A percentile compares a stretch with the other conserved stretches of the same genome.
phyloP scores from a whole-genome alignment of 2,888 invertebrate species.

The Troilus luridus region DNA sequence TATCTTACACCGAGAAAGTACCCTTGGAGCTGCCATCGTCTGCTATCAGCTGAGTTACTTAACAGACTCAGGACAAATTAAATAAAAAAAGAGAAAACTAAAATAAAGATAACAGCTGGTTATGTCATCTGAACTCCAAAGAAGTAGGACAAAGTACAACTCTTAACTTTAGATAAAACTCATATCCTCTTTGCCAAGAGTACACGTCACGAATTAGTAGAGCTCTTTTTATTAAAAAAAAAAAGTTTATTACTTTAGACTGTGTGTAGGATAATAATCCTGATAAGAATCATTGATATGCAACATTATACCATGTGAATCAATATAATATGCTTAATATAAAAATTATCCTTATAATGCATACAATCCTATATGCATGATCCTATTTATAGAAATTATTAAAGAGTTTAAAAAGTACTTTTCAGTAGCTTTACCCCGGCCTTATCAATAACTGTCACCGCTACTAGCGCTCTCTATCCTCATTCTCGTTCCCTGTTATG shows the following conservation, averaged over 20 bases:
- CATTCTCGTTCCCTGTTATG: no score
- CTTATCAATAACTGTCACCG: no score
- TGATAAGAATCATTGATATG: no score
- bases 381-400: no score
- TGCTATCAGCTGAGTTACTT: conserved; percentile 13
- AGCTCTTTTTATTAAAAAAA: neutral
- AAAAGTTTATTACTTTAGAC: neutral
- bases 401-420: no score
- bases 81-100: conserved; percentile 23
- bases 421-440: no score
- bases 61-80: neutral
- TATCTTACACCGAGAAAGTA: conserved; percentile 35
- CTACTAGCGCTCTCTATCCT: no score
- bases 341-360: no score
- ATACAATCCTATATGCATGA: no score
- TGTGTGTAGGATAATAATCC: no score
- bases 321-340: no score
- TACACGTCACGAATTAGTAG: neutral
- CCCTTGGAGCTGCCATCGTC: conserved; percentile 35
- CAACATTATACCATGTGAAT: no score
- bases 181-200: neutral
- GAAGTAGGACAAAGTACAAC: conserved; percentile 25
- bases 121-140: conserved; percentile 6
- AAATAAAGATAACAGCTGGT: conserved; percentile 40
- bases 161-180: neutral